Evolutionary conservation across 2,797 vertebrate species (phyloP).

Genomic region (Cephalopachus bancanus): DNA sequence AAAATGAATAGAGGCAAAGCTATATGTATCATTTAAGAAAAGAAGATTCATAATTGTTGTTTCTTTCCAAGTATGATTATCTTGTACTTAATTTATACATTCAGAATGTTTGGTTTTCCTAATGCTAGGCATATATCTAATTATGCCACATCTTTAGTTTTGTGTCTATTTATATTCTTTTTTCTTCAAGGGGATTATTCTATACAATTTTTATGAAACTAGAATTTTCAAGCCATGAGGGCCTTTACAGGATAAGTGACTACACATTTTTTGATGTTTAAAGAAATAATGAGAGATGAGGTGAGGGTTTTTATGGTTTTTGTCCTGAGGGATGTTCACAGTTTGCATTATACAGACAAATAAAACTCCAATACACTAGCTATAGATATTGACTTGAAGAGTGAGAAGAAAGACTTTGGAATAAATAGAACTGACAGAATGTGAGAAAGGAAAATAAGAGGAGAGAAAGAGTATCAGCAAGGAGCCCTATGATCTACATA

Average conservation of each 20-base stretch:
- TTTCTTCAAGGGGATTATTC: neutral
- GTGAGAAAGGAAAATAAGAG: neutral
- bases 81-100: neutral
- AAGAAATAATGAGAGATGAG: neutral
- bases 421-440: neutral
- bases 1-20: neutral
- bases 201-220: neutral
- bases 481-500: neutral
- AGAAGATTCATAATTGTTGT: neutral
- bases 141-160: constrained; percentile 1
- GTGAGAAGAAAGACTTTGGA: neutral
- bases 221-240: neutral
- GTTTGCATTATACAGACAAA: neutral
- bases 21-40: neutral
- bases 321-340: neutral
- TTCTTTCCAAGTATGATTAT: neutral
- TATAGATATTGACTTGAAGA: neutral
- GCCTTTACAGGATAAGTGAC: neutral
- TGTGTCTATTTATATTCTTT: neutral
- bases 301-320: constrained; percentile 8
- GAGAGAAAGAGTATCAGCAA: neutral
- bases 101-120: constrained; percentile 45
- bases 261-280: neutral
- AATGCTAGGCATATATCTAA: neutral
- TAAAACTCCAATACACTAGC: constrained; percentile 9